Percentiles rank a stretch among this genome's conserved stretches.
Evolutionary conservation across 2,888 invertebrate genomes (phyloP).

Genomic region (Tetranychus truncatus): DNA sequence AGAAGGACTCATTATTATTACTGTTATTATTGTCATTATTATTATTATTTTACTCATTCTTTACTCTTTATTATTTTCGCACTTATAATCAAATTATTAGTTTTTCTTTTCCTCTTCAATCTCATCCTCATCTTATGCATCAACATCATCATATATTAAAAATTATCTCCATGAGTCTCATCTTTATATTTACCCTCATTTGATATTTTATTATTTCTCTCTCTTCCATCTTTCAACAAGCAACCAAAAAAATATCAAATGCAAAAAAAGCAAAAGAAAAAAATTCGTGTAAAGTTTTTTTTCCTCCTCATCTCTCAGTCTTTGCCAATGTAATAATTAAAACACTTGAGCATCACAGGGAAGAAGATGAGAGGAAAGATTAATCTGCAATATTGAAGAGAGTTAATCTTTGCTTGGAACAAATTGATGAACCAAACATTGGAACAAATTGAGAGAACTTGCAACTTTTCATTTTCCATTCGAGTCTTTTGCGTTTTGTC

Average conservation of each 20-base stretch:
- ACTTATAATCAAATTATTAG: constrained; percentile 1
- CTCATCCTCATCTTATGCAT: not conserved
- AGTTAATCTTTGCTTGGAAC: not conserved
- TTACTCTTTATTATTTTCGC: not conserved
- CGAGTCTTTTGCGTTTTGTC: too few species aligned
- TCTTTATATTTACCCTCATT: not conserved
- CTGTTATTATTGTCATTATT: not conserved
- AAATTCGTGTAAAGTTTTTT: not conserved
- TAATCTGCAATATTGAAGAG: too few species aligned
- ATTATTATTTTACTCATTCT: not conserved
- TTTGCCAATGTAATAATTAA: not conserved
- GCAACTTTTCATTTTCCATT: too few species aligned
- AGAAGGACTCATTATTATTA: not conserved
- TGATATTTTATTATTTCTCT: not conserved
- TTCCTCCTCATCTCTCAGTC: not conserved
- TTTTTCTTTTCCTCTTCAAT: not conserved
- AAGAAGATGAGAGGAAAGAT: not conserved
- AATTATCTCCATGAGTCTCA: not conserved
- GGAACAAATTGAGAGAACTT: not conserved
- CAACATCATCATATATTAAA: too few species aligned
- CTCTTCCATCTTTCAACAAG: not conserved
- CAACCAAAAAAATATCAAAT: not conserved
- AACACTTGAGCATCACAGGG: not conserved
- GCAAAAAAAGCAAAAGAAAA: not conserved
- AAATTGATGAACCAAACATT: not conserved